Conservation (phyloP, 2,888 invertebrate genomes). For the Trileptium ribeirensis region DNA sequence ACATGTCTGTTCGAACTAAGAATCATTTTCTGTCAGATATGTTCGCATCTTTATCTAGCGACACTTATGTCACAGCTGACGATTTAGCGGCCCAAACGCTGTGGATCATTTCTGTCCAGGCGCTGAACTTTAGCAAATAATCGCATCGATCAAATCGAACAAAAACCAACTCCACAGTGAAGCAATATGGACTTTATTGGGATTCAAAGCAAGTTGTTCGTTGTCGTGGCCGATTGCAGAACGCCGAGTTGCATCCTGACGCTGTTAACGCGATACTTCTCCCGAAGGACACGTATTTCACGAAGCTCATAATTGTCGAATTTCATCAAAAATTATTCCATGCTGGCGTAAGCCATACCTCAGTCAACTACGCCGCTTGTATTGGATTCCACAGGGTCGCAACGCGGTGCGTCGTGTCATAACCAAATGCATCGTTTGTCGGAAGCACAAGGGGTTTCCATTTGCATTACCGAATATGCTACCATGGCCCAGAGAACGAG, state of each 20-base stretch:
- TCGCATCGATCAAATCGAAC: no score
- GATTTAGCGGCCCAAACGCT: no score
- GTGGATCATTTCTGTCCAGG: no score
- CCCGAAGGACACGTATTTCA: conserved; percentile 1
- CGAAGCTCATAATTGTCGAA: not conserved
- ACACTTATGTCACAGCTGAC: no score
- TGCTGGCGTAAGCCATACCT: conserved; percentile 11
- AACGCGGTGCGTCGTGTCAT: not conserved
- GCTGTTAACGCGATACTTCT: not conserved
- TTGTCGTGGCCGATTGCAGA: conserved; percentile 5
- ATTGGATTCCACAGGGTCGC: conserved; percentile 9
- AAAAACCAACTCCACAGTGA: no score
- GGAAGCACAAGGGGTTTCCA: not conserved
- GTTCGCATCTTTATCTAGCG: no score
- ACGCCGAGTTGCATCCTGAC: not conserved
- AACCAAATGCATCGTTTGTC: not conserved
- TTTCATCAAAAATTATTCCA: not conserved
- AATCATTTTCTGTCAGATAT: no score
- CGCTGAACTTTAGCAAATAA: no score
- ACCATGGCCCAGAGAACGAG: not conserved
- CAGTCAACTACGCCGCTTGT: not conserved
- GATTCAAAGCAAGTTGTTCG: not conserved
- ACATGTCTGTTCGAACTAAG: no score
- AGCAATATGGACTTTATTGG: not conserved
- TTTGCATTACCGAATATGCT: not conserved